Evolutionary conservation across 2,888 invertebrate species (phyloP), one percentile per base, ranked within the genome.

Genomic region (Empis stercorea): DNA sequence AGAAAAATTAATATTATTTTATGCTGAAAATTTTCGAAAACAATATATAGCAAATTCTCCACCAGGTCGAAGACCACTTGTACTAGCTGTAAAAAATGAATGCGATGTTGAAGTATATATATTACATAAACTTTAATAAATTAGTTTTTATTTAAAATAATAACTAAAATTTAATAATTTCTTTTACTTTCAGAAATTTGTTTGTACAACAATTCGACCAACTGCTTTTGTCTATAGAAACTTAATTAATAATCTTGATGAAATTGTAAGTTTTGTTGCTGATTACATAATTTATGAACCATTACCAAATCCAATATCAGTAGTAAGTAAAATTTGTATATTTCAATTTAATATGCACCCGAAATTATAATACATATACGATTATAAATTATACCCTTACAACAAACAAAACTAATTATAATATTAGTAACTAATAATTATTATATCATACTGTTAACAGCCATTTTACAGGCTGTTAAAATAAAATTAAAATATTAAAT

Each of bases 141-240:
- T 7, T 43, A 43, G 13, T 38, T 6, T 32, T 52, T 58, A 58
- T 55, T 54, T 59, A 56, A 55, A 51, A 27, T 14, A 41, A 38
- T 36, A 59, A 61, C 61, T 61, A 59, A 53, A 59, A 56, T 48
- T 30, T 32, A 10, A 13, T 34, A 10, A 34, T 30, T 27, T 46
- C 54, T 54, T 52, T 50, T 56, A n/a, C n/a, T 68, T 64, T 32
- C 64, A 91, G 87, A 93, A 92, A 80, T 85, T 92, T 75, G 87
- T 92, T 37, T 87, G 87, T 56, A 86, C 87, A 7, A 80, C 85
- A 3, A 78, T 93, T 52, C 74, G 86, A 39, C 86, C 87, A 17
- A 87, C 87, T 13, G 79, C 80, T 53, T 73, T 88, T 48, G 77
- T 81, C 15, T 84, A 76, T 67, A 72, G 77, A 10, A 80, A 80